phyloP scores from a whole-genome alignment of 1,140 invertebrate species.

The Formica exsecta region DNA sequence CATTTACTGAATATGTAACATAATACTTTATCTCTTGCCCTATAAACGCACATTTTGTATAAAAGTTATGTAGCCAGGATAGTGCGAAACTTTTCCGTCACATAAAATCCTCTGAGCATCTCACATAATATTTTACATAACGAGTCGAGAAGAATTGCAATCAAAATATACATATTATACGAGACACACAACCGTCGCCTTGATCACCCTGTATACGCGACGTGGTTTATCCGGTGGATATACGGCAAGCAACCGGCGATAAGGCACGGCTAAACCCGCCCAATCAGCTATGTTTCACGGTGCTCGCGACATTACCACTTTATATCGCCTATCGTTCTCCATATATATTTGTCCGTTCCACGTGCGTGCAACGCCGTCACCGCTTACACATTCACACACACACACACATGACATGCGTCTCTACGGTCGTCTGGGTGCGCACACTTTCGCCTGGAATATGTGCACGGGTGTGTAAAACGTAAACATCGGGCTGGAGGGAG shows the following conservation, averaged over 20 bases:
- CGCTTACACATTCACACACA: neutral
- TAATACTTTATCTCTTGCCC: neutral
- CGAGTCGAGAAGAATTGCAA: neutral
- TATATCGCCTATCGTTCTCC: constrained; percentile 77
- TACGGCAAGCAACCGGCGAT: constrained; percentile 72
- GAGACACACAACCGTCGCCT: neutral
- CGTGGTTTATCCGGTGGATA: constrained; percentile 60
- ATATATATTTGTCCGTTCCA: constrained; percentile 73
- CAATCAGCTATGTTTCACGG: constrained; percentile 78
- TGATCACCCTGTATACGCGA: constrained; percentile 46
- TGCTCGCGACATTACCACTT: constrained; percentile 76
- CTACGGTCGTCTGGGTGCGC: constrained; percentile 17
- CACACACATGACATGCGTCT: neutral
- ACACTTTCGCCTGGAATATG: constrained; percentile 54
- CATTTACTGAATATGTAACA: neutral
- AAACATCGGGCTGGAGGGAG: constrained; percentile 29
- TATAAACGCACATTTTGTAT: neutral
- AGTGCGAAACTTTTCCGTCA: neutral
- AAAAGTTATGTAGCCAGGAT: neutral
- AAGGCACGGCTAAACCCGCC: constrained; percentile 76
- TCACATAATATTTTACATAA: constrained; percentile 3
- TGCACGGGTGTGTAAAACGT: constrained; percentile 71
- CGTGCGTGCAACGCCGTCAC: constrained; percentile 46
- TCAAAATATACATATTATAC: constrained; percentile 16
- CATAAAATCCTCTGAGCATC: neutral